Evolutionary conservation across 2,797 vertebrate species (phyloP).

Genomic region (Hephaestus fuliginosus): DNA sequence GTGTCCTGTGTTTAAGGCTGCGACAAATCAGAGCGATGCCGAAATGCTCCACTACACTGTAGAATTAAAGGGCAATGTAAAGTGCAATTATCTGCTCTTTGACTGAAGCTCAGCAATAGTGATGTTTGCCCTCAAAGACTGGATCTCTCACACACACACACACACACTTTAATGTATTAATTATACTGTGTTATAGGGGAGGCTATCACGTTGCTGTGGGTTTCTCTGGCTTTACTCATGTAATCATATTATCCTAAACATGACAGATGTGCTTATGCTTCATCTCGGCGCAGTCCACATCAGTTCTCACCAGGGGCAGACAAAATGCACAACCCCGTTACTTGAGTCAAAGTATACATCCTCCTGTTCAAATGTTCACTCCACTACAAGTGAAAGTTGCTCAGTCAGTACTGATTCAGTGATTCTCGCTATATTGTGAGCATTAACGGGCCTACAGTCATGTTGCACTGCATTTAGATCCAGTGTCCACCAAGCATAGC

Average conservation of each 20-base stretch:
- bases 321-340: too few relatives aligned
- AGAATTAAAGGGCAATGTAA: conserved; percentile 15
- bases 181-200: neutral
- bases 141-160: neutral
- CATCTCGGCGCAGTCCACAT: neutral
- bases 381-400: too few relatives aligned
- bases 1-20: conserved; percentile 50
- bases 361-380: too few relatives aligned
- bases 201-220: neutral
- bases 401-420: too few relatives aligned
- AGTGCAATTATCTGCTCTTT: conserved; percentile 30
- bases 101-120: conserved; percentile 6
- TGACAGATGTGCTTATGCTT: neutral
- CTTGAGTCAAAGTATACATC: too few relatives aligned
- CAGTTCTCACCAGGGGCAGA: neutral
- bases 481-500: neutral
- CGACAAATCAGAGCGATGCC: conserved; percentile 56
- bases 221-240: neutral
- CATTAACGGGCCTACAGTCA: conserved; percentile 7
- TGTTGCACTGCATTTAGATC: neutral
- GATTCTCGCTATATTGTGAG: neutral
- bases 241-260: neutral
- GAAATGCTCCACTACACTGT: conserved; percentile 32
- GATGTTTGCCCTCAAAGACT: neutral
- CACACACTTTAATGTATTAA: neutral